Evolutionary conservation across 2,888 invertebrate species (phyloP), one percentile per base, ranked within the genome.

Genomic region (Protonemura montana): DNA sequence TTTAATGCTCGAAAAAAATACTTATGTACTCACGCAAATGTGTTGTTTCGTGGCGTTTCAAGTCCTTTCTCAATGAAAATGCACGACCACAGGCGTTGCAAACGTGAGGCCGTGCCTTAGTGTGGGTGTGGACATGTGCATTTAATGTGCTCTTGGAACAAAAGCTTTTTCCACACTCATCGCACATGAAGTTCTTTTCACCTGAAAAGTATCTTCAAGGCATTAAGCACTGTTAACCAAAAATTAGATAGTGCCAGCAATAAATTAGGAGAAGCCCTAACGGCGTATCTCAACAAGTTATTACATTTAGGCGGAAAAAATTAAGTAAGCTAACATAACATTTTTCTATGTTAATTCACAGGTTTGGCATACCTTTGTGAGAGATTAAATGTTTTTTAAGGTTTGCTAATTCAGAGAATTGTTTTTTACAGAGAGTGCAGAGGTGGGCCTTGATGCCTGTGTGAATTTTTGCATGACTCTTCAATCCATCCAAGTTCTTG

Each of bases 61-160:
- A 92, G 90, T 96, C 95, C 90, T 95, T 95, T 84, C 93, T 92
- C 89, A 95, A 94, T 88, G 93, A 93, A 91, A 96, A 96, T 27
- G 93, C 91, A 90, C 94, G 95, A 26, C 92, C 91, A 89, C 97
- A 97, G 87, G 93, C 92, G 89, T 93, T 91, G 90, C 97, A 97
- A 88, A 92, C 91, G 91, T 94, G 93, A 0, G 93, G 92, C 77
- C 93, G 92, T 3, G 92, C 91, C 87, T 92, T 91, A 3, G 91
- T 90, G 89, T 95, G 95, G 2, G 93, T 91, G 82, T 91, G 90
- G 78, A 92, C 90, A 89, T 95, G 95, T 76, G 92, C 89, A 81
- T 89, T 89, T 86, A 92, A 88, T 29, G 91, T 89, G 26, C 90
- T 90, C 87, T 90, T 91, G 29, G 90, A 90, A 87, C 90, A 90